Evolutionary conservation across 2,888 invertebrate species (phyloP), one percentile per base, ranked within the genome.

Genomic region (Alsophila aescularia): DNA sequence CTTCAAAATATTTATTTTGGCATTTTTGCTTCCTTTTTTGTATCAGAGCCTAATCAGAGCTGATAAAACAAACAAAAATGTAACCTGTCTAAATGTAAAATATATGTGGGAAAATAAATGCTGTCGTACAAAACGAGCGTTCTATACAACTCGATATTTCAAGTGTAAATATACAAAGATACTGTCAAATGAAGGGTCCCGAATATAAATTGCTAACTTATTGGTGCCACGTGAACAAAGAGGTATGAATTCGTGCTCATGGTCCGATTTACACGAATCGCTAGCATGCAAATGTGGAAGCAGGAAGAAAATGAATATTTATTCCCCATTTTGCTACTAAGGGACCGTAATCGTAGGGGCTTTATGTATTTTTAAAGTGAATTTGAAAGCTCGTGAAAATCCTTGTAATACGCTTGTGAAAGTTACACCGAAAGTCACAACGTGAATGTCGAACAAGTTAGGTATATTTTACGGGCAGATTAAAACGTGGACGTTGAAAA

Each of bases 301-400:
- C 52, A 65, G 49, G 56, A 48, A 66, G 61, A 68, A 70, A 49
- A 43, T 57, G 54, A 57, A 72, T 72, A 70, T 75, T 70, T 72
- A 69, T 66, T 68, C 69, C 47, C 58, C 62, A 52, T 66, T 63
- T 62, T 16, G 31, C 62, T 69, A 67, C 62, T 69, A 62, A 62
- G 47, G 56, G 34, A 42, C 51, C 41, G 57, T 61, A 63, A 67
- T 63, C 63, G 62, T 58, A 62, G 64, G n/a, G 60, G 12, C 32
- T 29, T 47, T 37, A 14, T 47, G 47, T 41, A 48, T 48, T 48
- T 53, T 37, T 37, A 37, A 48, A 24, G 14, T 12, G 16, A 31
- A 37, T 37, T 45, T 7, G 3, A 24, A 12, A 34, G n/a, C 14
- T 24, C 10, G 5, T 24, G 7, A 8, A 42, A 14, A 15, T 15